These are phyloP conservation scores for Pseudochaenichthys georgianus DNA, from an alignment of 2,797 vertebrate species.

Conservation along the genomic window DNA sequence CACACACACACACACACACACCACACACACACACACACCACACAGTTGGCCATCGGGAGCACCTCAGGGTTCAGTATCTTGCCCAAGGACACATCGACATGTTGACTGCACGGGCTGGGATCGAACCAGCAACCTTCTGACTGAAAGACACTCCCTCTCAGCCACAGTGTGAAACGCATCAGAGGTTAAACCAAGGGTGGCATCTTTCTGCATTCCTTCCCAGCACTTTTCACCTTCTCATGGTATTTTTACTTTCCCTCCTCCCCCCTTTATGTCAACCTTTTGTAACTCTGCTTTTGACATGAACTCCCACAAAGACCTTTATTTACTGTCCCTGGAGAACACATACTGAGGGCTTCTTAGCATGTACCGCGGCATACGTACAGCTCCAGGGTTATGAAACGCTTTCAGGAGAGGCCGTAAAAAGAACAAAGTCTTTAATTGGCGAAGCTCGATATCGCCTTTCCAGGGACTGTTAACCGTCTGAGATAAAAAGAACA, in stretches of 20 bases:
- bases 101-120: too few species aligned
- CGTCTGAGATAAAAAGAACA: slow-evolving; percentile 42
- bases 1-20: too few species aligned
- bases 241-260: too few species aligned
- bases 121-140: too few species aligned
- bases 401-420: background rate
- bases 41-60: too few species aligned
- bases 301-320: slow-evolving; percentile 22
- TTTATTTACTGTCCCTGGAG: slow-evolving; percentile 20
- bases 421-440: slow-evolving; percentile 37
- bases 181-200: background rate
- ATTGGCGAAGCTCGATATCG: slow-evolving; percentile 40
- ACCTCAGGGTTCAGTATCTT: too few species aligned
- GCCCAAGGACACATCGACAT: too few species aligned
- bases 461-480: slow-evolving; percentile 44
- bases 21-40: too few species aligned
- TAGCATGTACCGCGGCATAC: background rate
- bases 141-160: too few species aligned
- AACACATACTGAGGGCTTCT: slow-evolving; percentile 1
- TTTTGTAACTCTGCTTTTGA: too few species aligned
- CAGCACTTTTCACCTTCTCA: background rate
- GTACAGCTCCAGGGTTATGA: background rate
- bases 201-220: background rate
- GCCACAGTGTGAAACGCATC: background rate
- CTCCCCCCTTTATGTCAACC: too few species aligned